Evolutionary conservation across 2,113 vertebrate genomes (phyloP).

Genomic region (Phrynocephalus versicolor): DNA sequence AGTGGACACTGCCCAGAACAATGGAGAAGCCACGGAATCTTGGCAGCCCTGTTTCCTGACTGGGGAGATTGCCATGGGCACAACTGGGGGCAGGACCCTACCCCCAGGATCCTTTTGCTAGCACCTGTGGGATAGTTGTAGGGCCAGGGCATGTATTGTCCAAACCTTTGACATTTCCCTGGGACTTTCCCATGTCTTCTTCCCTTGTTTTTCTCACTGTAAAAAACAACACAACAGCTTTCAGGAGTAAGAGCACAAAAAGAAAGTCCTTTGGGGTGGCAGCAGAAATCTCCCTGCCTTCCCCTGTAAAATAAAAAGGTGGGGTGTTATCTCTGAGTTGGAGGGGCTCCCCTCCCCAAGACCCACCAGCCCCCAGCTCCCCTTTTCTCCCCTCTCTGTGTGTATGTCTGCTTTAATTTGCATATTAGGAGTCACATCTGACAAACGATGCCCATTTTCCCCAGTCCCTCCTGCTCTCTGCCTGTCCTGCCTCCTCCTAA

Average conservation of each 20-base stretch:
- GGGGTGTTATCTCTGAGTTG: too few relatives aligned
- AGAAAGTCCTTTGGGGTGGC: too few relatives aligned
- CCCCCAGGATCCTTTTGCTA: neutral
- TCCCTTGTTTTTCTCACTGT: neutral
- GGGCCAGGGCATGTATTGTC: neutral
- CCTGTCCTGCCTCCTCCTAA: conserved; percentile 79
- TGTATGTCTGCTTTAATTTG: conserved; percentile 79
- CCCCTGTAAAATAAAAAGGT: conserved; percentile 5
- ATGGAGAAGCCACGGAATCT: neutral
- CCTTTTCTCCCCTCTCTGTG: conserved; percentile 1
- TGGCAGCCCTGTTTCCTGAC: neutral
- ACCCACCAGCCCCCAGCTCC: neutral
- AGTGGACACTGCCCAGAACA: neutral
- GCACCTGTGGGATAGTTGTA: neutral
- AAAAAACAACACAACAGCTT: conserved; percentile 22
- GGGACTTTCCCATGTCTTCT: neutral
- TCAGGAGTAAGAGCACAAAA: too few relatives aligned
- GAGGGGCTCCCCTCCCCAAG: neutral
- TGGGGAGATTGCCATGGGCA: neutral
- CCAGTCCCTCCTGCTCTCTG: conserved; percentile 69
- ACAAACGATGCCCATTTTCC: conserved; percentile 80
- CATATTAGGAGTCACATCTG: conserved; percentile 80
- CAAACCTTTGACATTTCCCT: neutral
- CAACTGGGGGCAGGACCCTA: neutral
- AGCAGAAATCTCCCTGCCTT: neutral